These are phyloP conservation scores for Parasteatoda lunata DNA, from an alignment of 2,888 invertebrate species.

Conservation along the genomic window DNA sequence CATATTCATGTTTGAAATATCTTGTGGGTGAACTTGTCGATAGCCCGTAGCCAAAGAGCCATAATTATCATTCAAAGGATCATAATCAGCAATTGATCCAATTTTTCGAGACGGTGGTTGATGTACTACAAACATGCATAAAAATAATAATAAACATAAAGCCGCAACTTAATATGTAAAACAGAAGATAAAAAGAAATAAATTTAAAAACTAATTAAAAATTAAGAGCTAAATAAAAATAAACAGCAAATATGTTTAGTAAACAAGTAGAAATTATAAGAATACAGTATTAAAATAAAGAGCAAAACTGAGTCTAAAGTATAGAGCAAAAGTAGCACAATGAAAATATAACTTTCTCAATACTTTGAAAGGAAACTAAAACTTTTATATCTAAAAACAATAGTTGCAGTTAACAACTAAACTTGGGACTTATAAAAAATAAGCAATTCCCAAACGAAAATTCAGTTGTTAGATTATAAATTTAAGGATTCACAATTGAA, in stretches of 20 bases:
- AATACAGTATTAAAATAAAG: background rate
- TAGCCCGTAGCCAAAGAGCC: conserved; percentile 79
- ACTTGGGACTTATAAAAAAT: too few species aligned
- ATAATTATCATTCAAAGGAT: conserved; percentile 92
- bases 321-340: background rate
- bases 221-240: background rate
- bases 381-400: background rate
- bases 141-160: conserved; percentile 17
- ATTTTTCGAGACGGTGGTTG: conserved; percentile 81
- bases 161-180: background rate
- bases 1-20: conserved; percentile 57
- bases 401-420: background rate
- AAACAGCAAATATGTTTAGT: background rate
- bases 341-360: background rate
- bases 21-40: conserved; percentile 34
- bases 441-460: too few species aligned
- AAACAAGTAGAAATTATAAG: background rate
- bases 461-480: too few species aligned
- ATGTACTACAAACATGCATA: conserved; percentile 74
- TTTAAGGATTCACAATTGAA: too few species aligned
- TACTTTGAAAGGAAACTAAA: background rate
- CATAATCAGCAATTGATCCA: conserved; percentile 94
- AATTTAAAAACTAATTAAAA: background rate
- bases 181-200: background rate
- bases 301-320: background rate